Conservation (phyloP, 2,113 vertebrate species). For the western clawed frog (Xenopus tropicalis) region DNA sequence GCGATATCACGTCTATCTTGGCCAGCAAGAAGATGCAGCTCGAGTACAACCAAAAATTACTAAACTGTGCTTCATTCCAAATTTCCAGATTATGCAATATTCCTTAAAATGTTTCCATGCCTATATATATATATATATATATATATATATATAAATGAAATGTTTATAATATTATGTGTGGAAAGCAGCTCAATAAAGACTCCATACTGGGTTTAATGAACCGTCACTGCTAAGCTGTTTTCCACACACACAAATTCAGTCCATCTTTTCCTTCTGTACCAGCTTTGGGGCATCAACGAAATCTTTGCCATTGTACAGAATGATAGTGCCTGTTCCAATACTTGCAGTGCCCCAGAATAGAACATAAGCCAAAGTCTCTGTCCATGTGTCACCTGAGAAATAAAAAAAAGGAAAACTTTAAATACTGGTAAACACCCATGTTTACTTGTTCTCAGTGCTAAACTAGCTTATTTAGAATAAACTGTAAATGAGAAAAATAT, state of each 20-base stretch:
- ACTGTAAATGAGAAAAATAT: too few species aligned
- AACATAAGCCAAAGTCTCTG: slow-evolving; percentile 91
- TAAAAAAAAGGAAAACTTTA: not conserved
- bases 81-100: not conserved
- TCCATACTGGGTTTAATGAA: slow-evolving; percentile 73
- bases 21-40: slow-evolving; percentile 1
- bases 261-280: slow-evolving; percentile 96
- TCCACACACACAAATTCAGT: slow-evolving; percentile 98
- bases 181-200: slow-evolving; percentile 89
- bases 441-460: too few species aligned
- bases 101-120: not conserved
- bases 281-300: slow-evolving; percentile 90
- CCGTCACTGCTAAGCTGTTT: slow-evolving; percentile 84
- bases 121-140: too few species aligned
- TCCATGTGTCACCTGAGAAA: slow-evolving; percentile 87
- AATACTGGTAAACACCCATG: not conserved
- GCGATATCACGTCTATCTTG: not conserved
- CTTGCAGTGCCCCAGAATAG: slow-evolving; percentile 92
- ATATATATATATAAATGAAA: too few species aligned
- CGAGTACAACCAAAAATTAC: not conserved
- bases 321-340: slow-evolving; percentile 82
- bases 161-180: slow-evolving; percentile 50
- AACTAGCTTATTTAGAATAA: too few species aligned
- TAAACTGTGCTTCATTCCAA: not conserved
- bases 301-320: slow-evolving; percentile 92